These are phyloP conservation scores for Alethe diademata DNA, from an alignment of 2,113 vertebrate genomes.

Conservation along the genomic window DNA sequence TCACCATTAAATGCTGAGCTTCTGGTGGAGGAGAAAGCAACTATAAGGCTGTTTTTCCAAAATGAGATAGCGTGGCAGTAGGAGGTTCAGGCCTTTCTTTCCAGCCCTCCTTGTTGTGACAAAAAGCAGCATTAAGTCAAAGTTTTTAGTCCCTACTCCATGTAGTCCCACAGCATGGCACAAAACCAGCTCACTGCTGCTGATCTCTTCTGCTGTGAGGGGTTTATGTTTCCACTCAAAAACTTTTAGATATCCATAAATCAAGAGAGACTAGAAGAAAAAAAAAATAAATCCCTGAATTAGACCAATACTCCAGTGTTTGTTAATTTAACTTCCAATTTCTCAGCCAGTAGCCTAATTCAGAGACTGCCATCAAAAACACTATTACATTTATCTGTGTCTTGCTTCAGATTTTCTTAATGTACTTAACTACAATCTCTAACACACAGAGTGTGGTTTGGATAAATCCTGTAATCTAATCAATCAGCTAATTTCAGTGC, in stretches of 20 bases:
- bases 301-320: neutral
- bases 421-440: slow-evolving; percentile 59
- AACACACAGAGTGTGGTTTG: slow-evolving; percentile 30
- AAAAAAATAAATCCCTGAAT: neutral
- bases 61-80: neutral
- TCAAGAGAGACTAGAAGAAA: neutral
- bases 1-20: neutral
- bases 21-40: neutral
- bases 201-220: neutral
- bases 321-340: slow-evolving; percentile 22
- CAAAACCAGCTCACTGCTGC: neutral
- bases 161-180: accelerated
- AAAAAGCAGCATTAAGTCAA: neutral
- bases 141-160: neutral
- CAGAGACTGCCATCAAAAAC: slow-evolving; percentile 20
- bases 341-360: slow-evolving; percentile 8
- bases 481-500: slow-evolving; percentile 58
- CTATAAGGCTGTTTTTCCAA: neutral
- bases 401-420: slow-evolving; percentile 62
- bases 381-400: slow-evolving; percentile 30
- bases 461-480: slow-evolving; percentile 64
- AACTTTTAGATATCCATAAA: neutral
- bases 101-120: neutral
- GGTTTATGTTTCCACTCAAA: neutral
- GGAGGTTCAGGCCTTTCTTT: neutral